Conservation (phyloP, 2,797 vertebrate genomes). For the Rhodeus uyekii region DNA sequence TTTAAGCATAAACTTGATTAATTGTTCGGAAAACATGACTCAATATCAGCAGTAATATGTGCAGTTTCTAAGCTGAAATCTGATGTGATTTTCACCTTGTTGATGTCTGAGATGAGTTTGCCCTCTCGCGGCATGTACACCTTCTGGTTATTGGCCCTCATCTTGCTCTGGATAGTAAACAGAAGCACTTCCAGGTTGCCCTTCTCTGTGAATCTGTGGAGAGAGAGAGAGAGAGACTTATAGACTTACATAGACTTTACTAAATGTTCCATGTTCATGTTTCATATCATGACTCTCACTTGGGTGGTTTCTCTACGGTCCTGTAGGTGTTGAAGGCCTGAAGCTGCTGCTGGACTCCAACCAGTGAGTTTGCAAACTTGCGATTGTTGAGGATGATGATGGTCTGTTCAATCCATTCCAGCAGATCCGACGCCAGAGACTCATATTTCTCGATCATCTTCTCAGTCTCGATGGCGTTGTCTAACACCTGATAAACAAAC, state of each 20-base stretch:
- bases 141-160: constrained; percentile 97
- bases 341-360: constrained; percentile 95
- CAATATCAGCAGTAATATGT: not conserved
- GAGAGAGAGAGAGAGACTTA: not conserved
- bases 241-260: too few species aligned
- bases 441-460: constrained; percentile 98
- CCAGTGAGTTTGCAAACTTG: constrained; percentile 95
- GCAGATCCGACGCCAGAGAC: constrained; percentile 92
- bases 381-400: constrained; percentile 98
- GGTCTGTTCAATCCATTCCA: constrained; percentile 98
- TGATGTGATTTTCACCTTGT: constrained; percentile 80
- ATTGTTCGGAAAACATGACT: not conserved
- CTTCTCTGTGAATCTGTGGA: constrained; percentile 90
- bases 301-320: constrained; percentile 95
- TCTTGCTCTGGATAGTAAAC: constrained; percentile 96
- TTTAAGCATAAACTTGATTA: not conserved
- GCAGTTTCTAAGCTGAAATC: not conserved
- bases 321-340: constrained; percentile 98
- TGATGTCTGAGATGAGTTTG: constrained; percentile 96
- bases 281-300: too few species aligned
- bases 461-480: constrained; percentile 95
- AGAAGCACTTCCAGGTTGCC: constrained; percentile 94
- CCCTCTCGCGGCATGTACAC: constrained; percentile 94
- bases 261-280: too few species aligned
- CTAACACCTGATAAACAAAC: constrained; percentile 81